phyloP scores from a whole-genome alignment of 35 echinoderm and acorn worm species.

The Hemicentrotus pulcherrimus region DNA sequence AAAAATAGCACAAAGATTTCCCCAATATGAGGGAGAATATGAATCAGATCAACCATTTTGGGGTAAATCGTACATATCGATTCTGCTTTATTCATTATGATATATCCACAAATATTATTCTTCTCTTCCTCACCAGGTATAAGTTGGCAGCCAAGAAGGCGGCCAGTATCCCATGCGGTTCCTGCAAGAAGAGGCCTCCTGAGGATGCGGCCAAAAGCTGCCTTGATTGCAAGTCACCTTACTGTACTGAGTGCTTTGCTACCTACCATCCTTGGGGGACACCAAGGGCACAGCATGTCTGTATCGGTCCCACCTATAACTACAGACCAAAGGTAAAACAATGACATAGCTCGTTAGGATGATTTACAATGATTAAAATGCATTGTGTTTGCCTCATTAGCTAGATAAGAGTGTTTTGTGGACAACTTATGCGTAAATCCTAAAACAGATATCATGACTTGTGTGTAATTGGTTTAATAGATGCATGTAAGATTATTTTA shows the following conservation, averaged over 20 bases:
- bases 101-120: slow-evolving; percentile 11
- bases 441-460: no score
- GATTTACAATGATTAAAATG: no score
- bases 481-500: no score
- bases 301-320: slow-evolving; percentile 77
- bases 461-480: no score
- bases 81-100: no score
- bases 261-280: slow-evolving; percentile 88
- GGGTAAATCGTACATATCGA: no score
- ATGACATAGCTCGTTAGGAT: neutral
- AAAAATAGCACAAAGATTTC: no score
- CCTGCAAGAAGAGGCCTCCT: slow-evolving; percentile 69
- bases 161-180: slow-evolving; percentile 78
- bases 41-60: no score
- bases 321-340: slow-evolving; percentile 90
- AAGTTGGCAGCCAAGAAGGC: slow-evolving; percentile 86
- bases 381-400: no score
- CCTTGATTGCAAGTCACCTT: slow-evolving; percentile 84
- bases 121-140: slow-evolving; percentile 65
- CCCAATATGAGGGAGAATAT: no score
- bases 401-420: no score
- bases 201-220: slow-evolving; percentile 90
- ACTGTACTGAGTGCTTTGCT: slow-evolving; percentile 92
- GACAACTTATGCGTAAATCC: no score
- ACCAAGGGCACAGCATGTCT: slow-evolving; percentile 79